Conservation (phyloP, 2,797 vertebrate species). For the Melanotaenia pygmaea region DNA sequence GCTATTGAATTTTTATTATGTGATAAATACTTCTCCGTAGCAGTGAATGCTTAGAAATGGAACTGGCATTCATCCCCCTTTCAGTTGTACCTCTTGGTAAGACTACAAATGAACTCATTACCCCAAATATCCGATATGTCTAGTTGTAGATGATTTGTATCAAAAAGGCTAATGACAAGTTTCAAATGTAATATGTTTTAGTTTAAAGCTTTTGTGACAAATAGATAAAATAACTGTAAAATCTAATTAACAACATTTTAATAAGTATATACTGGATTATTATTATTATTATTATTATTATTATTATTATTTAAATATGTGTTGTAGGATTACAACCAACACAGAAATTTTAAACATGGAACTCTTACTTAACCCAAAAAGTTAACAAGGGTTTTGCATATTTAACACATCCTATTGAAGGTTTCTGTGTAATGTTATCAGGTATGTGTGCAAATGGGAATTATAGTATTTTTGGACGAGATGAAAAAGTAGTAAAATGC, state of each 20-base stretch:
- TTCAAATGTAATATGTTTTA: not conserved
- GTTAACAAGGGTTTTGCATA: no score
- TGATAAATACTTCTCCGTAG: no score
- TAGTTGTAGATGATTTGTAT: slow-evolving; percentile 2
- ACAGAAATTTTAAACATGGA: not conserved
- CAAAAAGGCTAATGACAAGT: slow-evolving; percentile 15
- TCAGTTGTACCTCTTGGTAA: not conserved
- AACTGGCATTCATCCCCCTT: slow-evolving; percentile 21
- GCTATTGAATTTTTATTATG: not conserved
- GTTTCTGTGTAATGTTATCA: no score
- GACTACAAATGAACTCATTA: slow-evolving; percentile 11
- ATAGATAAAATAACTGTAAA: not conserved
- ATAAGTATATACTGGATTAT: not conserved
- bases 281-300: no score
- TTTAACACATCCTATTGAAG: no score
- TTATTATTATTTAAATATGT: not conserved
- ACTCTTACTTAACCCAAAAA: no score
- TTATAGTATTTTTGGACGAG: no score
- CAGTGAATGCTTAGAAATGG: not conserved
- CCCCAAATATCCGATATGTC: slow-evolving; percentile 14
- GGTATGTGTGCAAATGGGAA: no score
- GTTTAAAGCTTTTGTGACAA: slow-evolving; percentile 10
- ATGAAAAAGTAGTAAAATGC: no score
- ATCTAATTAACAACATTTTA: not conserved
- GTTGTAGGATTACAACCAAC: not conserved